Conservation (phyloP, 1,140 invertebrate species). For the Zeugodacus cucurbitae region DNA sequence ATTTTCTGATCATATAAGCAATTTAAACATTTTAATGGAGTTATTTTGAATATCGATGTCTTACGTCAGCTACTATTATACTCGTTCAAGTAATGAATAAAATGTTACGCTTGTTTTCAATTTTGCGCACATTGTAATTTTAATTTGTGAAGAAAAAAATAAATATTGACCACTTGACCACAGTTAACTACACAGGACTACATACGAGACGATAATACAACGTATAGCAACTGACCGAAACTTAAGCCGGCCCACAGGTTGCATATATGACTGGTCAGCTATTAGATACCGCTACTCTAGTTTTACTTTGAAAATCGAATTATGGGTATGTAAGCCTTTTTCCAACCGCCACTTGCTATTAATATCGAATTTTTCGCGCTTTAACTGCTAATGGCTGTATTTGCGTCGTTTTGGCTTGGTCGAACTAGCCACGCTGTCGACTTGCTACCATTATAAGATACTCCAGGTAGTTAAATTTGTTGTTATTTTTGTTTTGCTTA, state of each 20-base stretch:
- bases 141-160: neutral
- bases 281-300: neutral
- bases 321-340: neutral
- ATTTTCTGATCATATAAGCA: neutral
- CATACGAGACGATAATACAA: neutral
- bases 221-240: neutral
- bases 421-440: neutral
- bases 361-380: neutral
- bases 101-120: neutral
- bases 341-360: neutral
- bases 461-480: neutral
- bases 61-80: neutral
- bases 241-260: neutral
- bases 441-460: neutral
- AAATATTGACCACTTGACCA: neutral
- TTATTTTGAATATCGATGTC: neutral
- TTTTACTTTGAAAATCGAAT: neutral
- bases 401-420: neutral
- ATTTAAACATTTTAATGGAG: neutral
- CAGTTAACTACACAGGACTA: neutral
- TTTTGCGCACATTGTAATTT: neutral
- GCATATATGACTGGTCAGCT: neutral
- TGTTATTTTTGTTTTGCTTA: neutral
- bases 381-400: neutral
- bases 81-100: neutral